Evolutionary conservation across 2,113 vertebrate species (phyloP).

Genomic region (Syngnathus scovelli): DNA sequence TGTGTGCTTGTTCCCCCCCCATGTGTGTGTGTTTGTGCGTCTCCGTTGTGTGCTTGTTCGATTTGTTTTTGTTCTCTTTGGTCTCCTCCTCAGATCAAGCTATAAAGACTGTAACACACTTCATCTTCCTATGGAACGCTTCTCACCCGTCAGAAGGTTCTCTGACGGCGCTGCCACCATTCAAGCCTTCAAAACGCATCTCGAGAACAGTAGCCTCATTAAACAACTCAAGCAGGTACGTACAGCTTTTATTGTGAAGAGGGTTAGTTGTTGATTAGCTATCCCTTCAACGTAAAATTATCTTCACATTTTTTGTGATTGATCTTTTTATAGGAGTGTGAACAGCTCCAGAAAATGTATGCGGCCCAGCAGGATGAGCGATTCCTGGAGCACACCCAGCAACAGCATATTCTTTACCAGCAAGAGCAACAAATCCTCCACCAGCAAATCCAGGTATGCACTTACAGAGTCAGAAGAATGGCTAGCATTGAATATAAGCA

Average conservation of each 20-base stretch:
- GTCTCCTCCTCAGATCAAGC: slow-evolving; percentile 75
- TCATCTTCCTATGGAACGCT: slow-evolving; percentile 96
- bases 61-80: slow-evolving; percentile 30
- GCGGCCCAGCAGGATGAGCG: slow-evolving; percentile 86
- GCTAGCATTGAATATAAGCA: too few species aligned
- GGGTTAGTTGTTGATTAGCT: background rate
- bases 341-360: slow-evolving; percentile 97
- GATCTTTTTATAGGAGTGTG: slow-evolving; percentile 80
- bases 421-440: slow-evolving; percentile 95
- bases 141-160: slow-evolving; percentile 95
- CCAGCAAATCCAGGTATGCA: slow-evolving; percentile 87
- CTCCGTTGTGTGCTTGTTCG: slow-evolving; percentile 24
- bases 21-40: slow-evolving; percentile 12
- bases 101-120: slow-evolving; percentile 98
- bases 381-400: slow-evolving; percentile 92
- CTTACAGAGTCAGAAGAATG: background rate
- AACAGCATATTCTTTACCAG: slow-evolving; percentile 96
- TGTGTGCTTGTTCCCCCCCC: slow-evolving; percentile 1
- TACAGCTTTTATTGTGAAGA: background rate
- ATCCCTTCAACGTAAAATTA: background rate
- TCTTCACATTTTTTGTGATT: background rate
- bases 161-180: slow-evolving; percentile 95
- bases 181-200: slow-evolving; percentile 96
- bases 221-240: slow-evolving; percentile 95
- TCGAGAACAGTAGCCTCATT: slow-evolving; percentile 96